A percentile compares a stretch with the other conserved stretches of the same genome.
Conservation (phyloP, 2,888 invertebrate genomes). For the Deilephila porcellus region DNA sequence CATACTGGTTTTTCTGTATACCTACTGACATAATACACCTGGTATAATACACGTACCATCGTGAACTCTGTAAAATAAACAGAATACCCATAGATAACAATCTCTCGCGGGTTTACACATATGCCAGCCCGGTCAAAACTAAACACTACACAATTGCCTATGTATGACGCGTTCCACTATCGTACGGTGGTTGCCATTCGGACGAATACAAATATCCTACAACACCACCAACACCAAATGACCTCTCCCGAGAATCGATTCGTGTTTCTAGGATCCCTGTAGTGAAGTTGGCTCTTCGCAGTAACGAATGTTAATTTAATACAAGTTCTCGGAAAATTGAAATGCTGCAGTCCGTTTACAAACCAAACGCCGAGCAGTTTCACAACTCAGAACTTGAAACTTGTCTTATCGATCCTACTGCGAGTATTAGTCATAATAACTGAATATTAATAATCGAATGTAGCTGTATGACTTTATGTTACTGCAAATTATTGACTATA, state of each 20-base stretch:
- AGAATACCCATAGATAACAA: too few relatives aligned
- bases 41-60: too few relatives aligned
- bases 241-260: constrained; percentile 16
- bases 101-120: too few relatives aligned
- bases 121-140: too few relatives aligned
- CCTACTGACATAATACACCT: too few relatives aligned
- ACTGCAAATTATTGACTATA: too few relatives aligned
- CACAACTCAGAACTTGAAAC: background rate
- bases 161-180: too few relatives aligned
- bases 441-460: too few relatives aligned
- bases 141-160: too few relatives aligned
- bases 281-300: background rate
- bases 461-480: too few relatives aligned
- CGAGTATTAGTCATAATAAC: background rate
- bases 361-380: background rate
- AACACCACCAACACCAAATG: background rate
- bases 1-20: background rate
- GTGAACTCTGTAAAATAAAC: too few relatives aligned
- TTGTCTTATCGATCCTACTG: background rate
- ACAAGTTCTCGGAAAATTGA: constrained; percentile 7
- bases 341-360: background rate
- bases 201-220: background rate
- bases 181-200: too few relatives aligned
- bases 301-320: constrained; percentile 19
- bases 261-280: background rate